Evolutionary conservation across 2,797 vertebrate genomes (phyloP).

Genomic region (Dryobates pubescens): DNA sequence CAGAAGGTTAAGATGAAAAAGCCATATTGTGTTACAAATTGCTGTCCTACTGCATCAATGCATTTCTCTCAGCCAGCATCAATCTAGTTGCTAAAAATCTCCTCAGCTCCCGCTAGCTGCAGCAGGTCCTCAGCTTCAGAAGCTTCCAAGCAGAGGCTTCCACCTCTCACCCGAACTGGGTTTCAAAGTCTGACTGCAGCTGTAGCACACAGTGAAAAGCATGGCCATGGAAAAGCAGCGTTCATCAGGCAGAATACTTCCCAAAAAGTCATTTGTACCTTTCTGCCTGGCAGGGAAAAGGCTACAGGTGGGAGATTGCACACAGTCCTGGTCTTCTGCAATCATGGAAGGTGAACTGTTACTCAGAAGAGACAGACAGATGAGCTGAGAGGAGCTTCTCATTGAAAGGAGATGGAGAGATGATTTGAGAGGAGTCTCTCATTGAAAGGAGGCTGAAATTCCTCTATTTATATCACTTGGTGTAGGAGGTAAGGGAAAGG

Average conservation of each 20-base stretch:
- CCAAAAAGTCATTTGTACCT: not conserved
- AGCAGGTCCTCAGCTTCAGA: not conserved
- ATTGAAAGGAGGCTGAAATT: not conserved
- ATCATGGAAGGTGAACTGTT: not conserved
- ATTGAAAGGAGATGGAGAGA: not conserved
- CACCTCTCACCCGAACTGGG: not conserved
- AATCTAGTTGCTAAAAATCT: not conserved
- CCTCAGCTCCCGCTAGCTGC: not conserved
- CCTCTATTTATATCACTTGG: not conserved
- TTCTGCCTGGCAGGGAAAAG: not conserved
- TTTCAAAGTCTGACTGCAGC: not conserved
- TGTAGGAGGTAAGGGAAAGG: not conserved
- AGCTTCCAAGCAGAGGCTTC: fast-evolving
- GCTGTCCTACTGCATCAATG: not conserved
- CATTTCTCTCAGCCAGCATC: not conserved
- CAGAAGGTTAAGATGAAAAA: not conserved
- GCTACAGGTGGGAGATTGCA: fast-evolving
- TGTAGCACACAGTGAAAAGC: not conserved
- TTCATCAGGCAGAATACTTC: not conserved
- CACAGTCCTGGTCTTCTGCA: not conserved
- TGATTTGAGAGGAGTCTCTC: not conserved
- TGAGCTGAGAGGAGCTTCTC: not conserved
- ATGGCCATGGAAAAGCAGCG: not conserved
- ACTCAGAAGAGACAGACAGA: not conserved
- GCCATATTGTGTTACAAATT: not conserved